Evolutionary conservation across 2,113 vertebrate genomes (phyloP).

Genomic region (Lepus americanus): DNA sequence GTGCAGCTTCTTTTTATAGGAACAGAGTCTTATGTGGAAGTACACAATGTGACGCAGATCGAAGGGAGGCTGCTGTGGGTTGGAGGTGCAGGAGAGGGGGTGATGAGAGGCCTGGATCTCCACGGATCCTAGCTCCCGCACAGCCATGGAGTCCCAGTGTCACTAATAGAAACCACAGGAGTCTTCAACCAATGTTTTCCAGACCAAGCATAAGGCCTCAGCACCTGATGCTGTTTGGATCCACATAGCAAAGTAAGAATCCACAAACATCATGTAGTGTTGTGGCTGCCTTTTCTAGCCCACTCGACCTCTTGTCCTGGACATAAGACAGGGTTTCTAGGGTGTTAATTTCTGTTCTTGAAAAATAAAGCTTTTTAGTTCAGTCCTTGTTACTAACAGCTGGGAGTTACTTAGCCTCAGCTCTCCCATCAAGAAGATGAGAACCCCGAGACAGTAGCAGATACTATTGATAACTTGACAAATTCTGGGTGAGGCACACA

Average conservation of each 20-base stretch:
- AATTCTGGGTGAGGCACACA: not conserved
- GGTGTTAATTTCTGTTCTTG: conserved; percentile 26
- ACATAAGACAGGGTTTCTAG: not conserved
- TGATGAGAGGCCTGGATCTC: not conserved
- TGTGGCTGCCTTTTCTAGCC: not conserved
- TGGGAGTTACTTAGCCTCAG: not conserved
- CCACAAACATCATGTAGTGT: not conserved
- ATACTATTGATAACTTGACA: not conserved
- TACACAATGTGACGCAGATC: not conserved
- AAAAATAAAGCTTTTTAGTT: conserved; percentile 47
- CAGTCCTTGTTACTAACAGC: not conserved
- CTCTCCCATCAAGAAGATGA: not conserved
- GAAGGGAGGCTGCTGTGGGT: not conserved
- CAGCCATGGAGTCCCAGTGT: not conserved
- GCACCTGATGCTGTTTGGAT: not conserved
- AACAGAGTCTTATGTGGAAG: not conserved
- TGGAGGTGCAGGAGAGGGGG: not conserved
- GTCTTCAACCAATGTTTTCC: not conserved
- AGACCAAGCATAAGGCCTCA: not conserved
- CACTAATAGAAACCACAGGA: not conserved
- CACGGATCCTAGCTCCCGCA: not conserved
- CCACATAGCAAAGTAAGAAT: not conserved
- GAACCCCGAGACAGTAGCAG: not conserved
- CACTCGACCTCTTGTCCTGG: not conserved
- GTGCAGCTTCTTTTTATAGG: not conserved